Base-by-base conservation (phyloP, 1,140 invertebrate species). In the Campoletis sonorensis region DNA sequence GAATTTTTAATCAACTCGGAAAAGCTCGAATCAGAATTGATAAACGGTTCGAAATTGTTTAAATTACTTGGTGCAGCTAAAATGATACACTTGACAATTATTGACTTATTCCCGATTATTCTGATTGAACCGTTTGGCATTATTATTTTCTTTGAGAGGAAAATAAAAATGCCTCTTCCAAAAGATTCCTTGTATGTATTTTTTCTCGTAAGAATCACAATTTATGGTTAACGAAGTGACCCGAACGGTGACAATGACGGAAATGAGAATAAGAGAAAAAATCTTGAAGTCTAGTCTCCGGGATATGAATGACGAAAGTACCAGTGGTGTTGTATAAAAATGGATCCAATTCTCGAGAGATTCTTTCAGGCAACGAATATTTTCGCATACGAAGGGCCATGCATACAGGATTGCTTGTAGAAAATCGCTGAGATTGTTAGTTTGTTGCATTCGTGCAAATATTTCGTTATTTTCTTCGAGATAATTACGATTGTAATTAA, bases 401-500 rank as follows among this genome's bases (percentile, higher is more conserved):
- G 21, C 11, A 27, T 30, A 30, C 26, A 67, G 1, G 11, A 13
- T 1, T 1, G 27, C 27, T 15, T 27, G 27, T 11, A 33, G 11
- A 30, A 13, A 30, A n/a, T 71, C 71, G 61, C 15, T 2, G 26
- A 81, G 85, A 86, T 89, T 85, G 86, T 89, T 88, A 87, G 84
- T 84, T 83, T 84, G 82, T 75, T 51, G 83, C 83, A 85, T 87
- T 86, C 73, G 85, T 81, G 85, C 81, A 82, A 87, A 84, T 87
- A 81, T 89, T 86, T 86, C 85, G 85, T 80, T 30, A 61, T 72
- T 13, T 70, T 70, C 30, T 82, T 80, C 79, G 78, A 79, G 82
- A 89, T 90, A 91, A 90, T 90, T 90, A 86, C 88, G 85, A 91
- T 90, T 90, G 87, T 90, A 91, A 91, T 91, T 91, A 91, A 90